Evolutionary conservation across 2,113 vertebrate genomes (phyloP).

Genomic region (Myotis brandtii): DNA sequence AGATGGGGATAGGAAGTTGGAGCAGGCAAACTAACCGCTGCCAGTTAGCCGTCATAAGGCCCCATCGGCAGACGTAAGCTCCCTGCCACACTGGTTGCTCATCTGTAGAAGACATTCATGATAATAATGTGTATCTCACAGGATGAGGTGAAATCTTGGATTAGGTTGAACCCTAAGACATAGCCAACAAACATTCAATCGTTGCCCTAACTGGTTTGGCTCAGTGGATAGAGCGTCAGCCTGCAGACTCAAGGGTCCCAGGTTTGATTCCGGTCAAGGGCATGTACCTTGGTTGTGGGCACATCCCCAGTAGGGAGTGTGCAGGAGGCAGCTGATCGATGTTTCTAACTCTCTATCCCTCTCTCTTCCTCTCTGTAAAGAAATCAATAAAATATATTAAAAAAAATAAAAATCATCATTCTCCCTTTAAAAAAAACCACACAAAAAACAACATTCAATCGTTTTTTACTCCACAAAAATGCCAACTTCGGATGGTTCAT

Average conservation of each 20-base stretch:
- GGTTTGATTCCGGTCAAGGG: too few relatives aligned
- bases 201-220: too few relatives aligned
- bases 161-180: conserved; percentile 3
- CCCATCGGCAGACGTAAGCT: accelerated
- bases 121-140: neutral
- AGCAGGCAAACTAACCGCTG: neutral
- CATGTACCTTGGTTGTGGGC: too few relatives aligned
- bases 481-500: neutral
- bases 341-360: too few relatives aligned
- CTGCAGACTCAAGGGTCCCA: too few relatives aligned
- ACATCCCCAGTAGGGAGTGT: too few relatives aligned
- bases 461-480: neutral
- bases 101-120: neutral
- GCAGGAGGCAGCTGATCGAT: too few relatives aligned
- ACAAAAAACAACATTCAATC: neutral
- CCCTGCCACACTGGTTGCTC: neutral
- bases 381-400: too few relatives aligned
- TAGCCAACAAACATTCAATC: neutral
- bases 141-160: neutral
- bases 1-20: neutral
- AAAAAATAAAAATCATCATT: too few relatives aligned
- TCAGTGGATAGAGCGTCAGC: too few relatives aligned
- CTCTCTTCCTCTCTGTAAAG: too few relatives aligned
- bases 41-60: neutral
- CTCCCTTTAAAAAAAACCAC: too few relatives aligned